Evolutionary conservation across 2,797 vertebrate species (phyloP), one percentile per base, ranked within the genome.

Genomic region (Clarias pachynema): DNA sequence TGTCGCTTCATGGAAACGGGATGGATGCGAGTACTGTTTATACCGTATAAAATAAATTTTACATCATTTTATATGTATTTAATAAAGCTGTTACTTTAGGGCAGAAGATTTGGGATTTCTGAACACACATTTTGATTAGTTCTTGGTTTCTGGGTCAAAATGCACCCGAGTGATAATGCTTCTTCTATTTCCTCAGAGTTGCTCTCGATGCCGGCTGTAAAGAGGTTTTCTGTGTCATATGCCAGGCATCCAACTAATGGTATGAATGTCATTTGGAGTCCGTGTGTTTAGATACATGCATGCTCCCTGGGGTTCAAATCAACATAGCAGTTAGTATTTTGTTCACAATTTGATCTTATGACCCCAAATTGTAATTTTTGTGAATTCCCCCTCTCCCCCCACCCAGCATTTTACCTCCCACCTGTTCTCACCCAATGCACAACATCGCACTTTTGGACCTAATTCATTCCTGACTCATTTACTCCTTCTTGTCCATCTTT

Each of bases 201-300:
- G 97, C 96, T 99, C 95, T 98, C 97, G 97, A 97, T 98, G 97
- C 97, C 97, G 94, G 95, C 97, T 95, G 96, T 99, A 97, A 99
- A 99, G 97, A 96, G 97, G 96, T 99, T 99, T 99, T 99, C 98
- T 97, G 98, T 99, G 97, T 99, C 97, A 91, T 99, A 98, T 99
- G 98, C 98, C 97, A 98, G 98, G 96, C 97, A 99, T 97, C 98
- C 98, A 95, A 98, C 97, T 96, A 99, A 99, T 95, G 97, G 98
- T 99, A 99, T 95, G 98, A 99, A 96, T 95, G 97, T 95, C 96
- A 97, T 95, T 93, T 94, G 96, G 95, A 96, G 89, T 84, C 83
- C 72, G 89, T 93, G 87, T 92, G 91, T 92, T 90, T 93, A 91
- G 91, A 92, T 94, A 94, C 90, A 92, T 95, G 95, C 95, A 96